Base-by-base conservation (phyloP, 2,888 invertebrate genomes). In the Tethea ocularis region DNA sequence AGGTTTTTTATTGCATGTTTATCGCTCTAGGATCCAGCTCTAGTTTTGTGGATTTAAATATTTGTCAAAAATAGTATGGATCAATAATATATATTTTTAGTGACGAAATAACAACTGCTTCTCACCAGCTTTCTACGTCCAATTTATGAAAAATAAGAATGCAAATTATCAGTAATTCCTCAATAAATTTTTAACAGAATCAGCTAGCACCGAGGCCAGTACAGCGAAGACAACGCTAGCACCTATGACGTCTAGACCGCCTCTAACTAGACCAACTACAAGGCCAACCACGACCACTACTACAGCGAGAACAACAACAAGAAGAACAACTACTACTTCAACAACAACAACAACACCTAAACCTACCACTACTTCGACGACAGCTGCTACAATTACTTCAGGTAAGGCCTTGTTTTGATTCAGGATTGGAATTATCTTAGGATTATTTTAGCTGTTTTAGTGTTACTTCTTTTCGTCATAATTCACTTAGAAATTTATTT, bases 211-310 rank as follows among this genome's bases (percentile, higher is more conserved):
- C 56, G 84, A 75, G 68, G 72, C 86, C 1, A 90, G 83, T 59
- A 87, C 88, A 20, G 83, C 88, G 0, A 89, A 88, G 0, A 84
- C 84, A 7, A 90, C 89, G 4, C 71, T 91, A 11, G 91, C 89
- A 8, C 92, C 93, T 51, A 84, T 84, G 68, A 88, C 92, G 23
- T 83, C 93, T 52, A 82, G 91, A 1, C 93, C 93, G 8, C 92
- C 92, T 0, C 84, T 20, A 20, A 46, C 86, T 0, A 77, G 75
- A 41, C 80, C 85, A 0, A 75, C 73, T 2, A 76, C 77, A 1
- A 77, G 80, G 1, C 69, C 71, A 1, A 79, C 82, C 36, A 77
- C 77, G 1, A 76, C 75, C 4, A 79, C 81, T 0, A 83, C 82
- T 2, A 77, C 74, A 1, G 74, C 81, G n/a, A 29, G 78, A 20